Evolutionary conservation across 2,113 vertebrate genomes (phyloP).

Genomic region (Prolemur simus): DNA sequence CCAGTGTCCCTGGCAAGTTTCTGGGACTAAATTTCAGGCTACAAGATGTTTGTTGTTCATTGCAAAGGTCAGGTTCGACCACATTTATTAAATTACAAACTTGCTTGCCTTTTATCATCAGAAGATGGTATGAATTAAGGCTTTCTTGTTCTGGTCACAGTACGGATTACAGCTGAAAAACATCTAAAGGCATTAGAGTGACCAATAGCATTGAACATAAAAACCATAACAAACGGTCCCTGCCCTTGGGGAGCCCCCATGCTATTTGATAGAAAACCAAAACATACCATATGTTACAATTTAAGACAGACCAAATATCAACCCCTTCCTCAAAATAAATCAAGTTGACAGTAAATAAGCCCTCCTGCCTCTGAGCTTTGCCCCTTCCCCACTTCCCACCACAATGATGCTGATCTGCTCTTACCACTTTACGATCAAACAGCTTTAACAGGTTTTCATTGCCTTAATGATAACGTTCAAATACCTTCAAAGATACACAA

Average conservation of each 20-base stretch:
- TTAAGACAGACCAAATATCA: not conserved
- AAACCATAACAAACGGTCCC: not conserved
- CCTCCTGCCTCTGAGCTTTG: not conserved
- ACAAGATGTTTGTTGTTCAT: constrained; percentile 67
- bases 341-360: not conserved
- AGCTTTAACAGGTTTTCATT: not conserved
- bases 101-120: constrained; percentile 67
- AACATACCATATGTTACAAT: not conserved
- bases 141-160: constrained; percentile 42
- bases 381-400: not conserved
- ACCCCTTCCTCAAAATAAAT: not conserved
- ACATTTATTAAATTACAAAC: constrained; percentile 64
- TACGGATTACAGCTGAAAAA: constrained; percentile 37
- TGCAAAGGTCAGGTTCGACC: constrained; percentile 72
- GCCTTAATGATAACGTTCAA: not conserved
- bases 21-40: constrained; percentile 51
- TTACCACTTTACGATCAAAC: not conserved
- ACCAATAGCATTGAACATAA: not conserved
- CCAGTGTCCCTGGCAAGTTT: constrained; percentile 58
- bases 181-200: constrained; percentile 13
- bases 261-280: not conserved
- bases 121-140: constrained; percentile 74
- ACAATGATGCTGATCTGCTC: not conserved
- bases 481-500: not conserved
- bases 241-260: not conserved